A percentile compares a stretch with the other conserved stretches of the same genome.
These are phyloP conservation scores for Mesorhabditis belari DNA, from an alignment of 2,888 invertebrate species.

Conservation along the genomic window DNA sequence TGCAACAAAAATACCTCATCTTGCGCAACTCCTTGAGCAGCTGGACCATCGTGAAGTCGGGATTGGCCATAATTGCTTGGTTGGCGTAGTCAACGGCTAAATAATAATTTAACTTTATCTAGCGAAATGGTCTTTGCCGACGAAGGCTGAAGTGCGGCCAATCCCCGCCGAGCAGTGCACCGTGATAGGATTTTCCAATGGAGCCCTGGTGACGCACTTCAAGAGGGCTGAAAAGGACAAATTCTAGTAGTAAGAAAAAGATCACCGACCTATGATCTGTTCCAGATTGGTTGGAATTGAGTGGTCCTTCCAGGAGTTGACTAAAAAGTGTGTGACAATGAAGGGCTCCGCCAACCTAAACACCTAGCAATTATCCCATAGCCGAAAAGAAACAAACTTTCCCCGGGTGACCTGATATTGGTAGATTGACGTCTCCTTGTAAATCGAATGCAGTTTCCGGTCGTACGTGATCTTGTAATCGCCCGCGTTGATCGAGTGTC, in stretches of 20 bases:
- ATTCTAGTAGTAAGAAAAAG: neutral
- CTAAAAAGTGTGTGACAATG: neutral
- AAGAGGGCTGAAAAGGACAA: neutral
- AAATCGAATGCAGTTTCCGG: neutral
- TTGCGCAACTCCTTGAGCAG: neutral
- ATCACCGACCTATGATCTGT: neutral
- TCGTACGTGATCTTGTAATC: neutral
- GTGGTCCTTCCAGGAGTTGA: neutral
- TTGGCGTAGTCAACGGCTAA: neutral
- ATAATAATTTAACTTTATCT: neutral
- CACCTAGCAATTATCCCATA: too few species aligned
- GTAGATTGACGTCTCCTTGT: neutral
- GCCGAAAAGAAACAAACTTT: neutral
- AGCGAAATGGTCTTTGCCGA: neutral
- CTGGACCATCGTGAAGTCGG: neutral
- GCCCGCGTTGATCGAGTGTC: neutral
- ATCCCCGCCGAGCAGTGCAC: neutral
- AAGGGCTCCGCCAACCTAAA: too few species aligned
- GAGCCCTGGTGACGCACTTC: neutral
- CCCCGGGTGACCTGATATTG: neutral
- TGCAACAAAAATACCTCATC: neutral
- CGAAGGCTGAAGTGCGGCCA: neutral
- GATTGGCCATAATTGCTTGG: neutral
- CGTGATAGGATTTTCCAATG: neutral
- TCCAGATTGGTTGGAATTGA: neutral